These are phyloP conservation scores for Gadopsis bispinosus DNA, from an alignment of 2,797 vertebrate genomes.

Conservation along the genomic window DNA sequence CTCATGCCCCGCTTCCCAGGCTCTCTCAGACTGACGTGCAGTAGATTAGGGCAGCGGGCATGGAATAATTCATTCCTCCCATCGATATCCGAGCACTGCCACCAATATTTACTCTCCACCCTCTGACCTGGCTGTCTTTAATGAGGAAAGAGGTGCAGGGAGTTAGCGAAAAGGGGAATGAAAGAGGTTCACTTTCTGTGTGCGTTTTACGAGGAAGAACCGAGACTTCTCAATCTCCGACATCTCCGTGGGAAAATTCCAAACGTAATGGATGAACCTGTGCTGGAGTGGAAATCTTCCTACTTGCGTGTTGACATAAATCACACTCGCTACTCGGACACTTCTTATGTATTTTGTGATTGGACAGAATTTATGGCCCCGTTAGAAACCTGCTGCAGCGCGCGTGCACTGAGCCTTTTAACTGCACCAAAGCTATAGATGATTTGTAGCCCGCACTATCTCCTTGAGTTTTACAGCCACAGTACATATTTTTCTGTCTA, in stretches of 20 bases:
- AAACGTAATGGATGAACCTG: conserved; percentile 48
- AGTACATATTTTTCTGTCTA: conserved; percentile 69
- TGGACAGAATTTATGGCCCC: conserved; percentile 56
- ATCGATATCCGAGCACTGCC: conserved; percentile 53
- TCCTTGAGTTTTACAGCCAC: conserved; percentile 68
- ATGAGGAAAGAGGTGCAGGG: conserved; percentile 52
- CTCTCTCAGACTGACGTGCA: conserved; percentile 38
- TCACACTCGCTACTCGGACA: conserved; percentile 53
- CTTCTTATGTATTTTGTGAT: conserved; percentile 66
- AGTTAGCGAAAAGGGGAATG: neutral
- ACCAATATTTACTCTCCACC: conserved; percentile 66
- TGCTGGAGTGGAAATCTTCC: conserved; percentile 16
- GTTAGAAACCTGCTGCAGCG: conserved; percentile 45
- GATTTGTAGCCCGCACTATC: conserved; percentile 71
- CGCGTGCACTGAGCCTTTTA: conserved; percentile 52
- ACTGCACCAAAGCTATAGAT: conserved; percentile 64
- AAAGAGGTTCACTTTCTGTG: conserved; percentile 13
- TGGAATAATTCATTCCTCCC: conserved; percentile 64
- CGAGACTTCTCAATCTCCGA: conserved; percentile 41
- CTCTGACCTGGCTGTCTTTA: conserved; percentile 57
- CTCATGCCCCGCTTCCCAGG: neutral
- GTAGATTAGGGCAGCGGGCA: conserved; percentile 51
- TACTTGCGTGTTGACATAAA: conserved; percentile 54
- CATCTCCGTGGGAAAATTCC: conserved; percentile 25
- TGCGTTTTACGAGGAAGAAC: neutral